Evolutionary conservation across 2,113 vertebrate genomes (phyloP), one percentile per base, ranked within the genome.

Genomic region (Mystacornis crossleyi): DNA sequence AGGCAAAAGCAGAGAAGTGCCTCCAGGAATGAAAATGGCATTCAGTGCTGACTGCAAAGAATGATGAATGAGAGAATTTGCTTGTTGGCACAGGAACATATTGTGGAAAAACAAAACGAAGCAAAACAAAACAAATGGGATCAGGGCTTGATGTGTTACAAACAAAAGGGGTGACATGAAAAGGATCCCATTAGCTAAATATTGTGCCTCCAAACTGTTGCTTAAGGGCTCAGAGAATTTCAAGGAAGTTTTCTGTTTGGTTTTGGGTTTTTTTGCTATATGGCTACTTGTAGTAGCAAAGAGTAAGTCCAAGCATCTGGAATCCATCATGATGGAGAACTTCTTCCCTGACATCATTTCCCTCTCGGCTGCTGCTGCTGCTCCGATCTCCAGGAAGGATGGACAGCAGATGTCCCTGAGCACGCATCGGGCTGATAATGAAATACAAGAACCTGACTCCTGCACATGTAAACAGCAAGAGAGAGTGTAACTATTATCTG

Each of bases 31-130:
- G 71, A 77, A 91, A 94, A 69, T 13, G 15, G 48, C 82, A 94
- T 69, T 93, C 62, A 80, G 26, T 57, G 74, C 61, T 65, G 40
- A 69, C 81, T 90, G 66, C 54, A 77, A 72, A 57, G 70, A 75
- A 80, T 65, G 82, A 94, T 34, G 62, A 92, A 90, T 47, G 67
- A 81, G 58, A 86, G 92, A 90, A 92, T 53, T 82, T 91, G 78
- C 61, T 74, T 79, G 38, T 47, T 95, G 92, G 85, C 62, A 84
- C 69, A 55, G 65, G 81, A 75, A 67, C 3, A 3, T 40, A 15
- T 24, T 18, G 36, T 72, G 53, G 54, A 61, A 85, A 77, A 84
- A 50, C 43, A 45, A 69, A 69, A 57, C 33, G 23, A 60, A 66
- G 5, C 36, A 47, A 66, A 81, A 55, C 57, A 55, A 72, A 94